Conservation (phyloP, 35 echinoderm and acorn worm species). For the Eucidaris tribuloides region DNA sequence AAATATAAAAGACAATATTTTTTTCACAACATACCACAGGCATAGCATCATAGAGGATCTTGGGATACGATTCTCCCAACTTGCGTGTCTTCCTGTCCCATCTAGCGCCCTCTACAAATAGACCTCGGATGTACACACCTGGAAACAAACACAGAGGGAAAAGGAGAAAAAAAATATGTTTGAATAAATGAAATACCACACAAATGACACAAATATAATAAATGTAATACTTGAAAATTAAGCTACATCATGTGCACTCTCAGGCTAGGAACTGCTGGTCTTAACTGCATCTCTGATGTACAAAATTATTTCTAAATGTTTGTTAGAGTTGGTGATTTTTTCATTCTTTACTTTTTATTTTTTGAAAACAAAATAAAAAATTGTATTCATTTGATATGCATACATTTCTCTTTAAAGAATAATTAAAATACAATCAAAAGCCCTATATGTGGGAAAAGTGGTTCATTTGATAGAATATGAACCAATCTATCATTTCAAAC, state of each 20-base stretch:
- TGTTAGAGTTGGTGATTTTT: too few relatives aligned
- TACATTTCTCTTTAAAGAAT: too few relatives aligned
- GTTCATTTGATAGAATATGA: too few relatives aligned
- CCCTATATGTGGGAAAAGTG: too few relatives aligned
- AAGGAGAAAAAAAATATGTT: too few relatives aligned
- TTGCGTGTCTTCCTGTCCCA: slow-evolving; percentile 91
- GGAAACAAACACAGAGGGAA: background rate
- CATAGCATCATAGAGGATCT: slow-evolving; percentile 87
- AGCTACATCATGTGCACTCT: background rate
- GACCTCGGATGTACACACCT: slow-evolving; percentile 90
- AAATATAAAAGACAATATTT: too few relatives aligned
- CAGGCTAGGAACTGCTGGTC: background rate
- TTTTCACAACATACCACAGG: slow-evolving; percentile 73
- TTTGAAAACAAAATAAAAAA: too few relatives aligned
- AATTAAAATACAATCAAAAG: too few relatives aligned
- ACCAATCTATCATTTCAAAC: too few relatives aligned
- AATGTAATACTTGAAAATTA: background rate
- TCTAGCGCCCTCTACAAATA: slow-evolving; percentile 88
- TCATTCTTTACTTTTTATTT: too few relatives aligned
- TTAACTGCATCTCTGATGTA: background rate
- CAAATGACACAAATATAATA: background rate
- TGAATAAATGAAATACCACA: too few relatives aligned
- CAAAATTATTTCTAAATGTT: background rate
- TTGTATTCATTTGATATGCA: too few relatives aligned
- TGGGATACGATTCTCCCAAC: slow-evolving; percentile 85